These are phyloP conservation scores for Saccopteryx bilineata DNA, from an alignment of 2,113 vertebrate species.

Conservation along the genomic window DNA sequence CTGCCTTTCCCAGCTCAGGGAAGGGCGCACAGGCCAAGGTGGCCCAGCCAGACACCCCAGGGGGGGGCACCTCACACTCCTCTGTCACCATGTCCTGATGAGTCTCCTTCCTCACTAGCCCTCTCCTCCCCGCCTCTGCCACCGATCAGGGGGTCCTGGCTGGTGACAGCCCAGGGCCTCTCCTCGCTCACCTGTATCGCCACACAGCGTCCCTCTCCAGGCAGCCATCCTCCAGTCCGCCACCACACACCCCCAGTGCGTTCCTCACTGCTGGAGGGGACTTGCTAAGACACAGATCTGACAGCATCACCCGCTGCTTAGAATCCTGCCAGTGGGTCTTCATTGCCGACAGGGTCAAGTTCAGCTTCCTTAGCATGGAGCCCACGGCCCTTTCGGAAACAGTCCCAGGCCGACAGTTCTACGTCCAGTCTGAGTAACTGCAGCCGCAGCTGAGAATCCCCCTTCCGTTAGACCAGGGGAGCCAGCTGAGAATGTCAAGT, in stretches of 20 bases:
- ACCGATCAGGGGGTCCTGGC: not conserved
- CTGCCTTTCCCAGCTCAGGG: not conserved
- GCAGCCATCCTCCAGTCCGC: too few relatives aligned
- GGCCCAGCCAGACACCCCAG: not conserved
- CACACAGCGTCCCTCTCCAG: not conserved
- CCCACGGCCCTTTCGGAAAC: not conserved
- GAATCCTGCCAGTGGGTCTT: not conserved
- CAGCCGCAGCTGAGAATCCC: not conserved
- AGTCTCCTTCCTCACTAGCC: not conserved
- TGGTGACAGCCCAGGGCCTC: not conserved
- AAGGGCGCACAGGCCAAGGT: not conserved
- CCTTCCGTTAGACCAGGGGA: not conserved
- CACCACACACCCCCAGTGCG: accelerated
- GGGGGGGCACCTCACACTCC: not conserved
- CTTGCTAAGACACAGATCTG: not conserved
- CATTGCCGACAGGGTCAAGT: not conserved
- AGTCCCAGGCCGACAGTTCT: not conserved
- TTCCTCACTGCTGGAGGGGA: not conserved
- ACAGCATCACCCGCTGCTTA: not conserved
- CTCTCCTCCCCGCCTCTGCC: not conserved
- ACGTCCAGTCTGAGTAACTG: not conserved
- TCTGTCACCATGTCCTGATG: not conserved
- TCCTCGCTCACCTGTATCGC: not conserved
- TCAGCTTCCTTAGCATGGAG: not conserved
- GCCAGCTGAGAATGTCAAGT: not conserved